These are phyloP conservation scores for Pongo pygmaeus DNA, from an alignment of 2,113 vertebrate species.

Conservation along the genomic window DNA sequence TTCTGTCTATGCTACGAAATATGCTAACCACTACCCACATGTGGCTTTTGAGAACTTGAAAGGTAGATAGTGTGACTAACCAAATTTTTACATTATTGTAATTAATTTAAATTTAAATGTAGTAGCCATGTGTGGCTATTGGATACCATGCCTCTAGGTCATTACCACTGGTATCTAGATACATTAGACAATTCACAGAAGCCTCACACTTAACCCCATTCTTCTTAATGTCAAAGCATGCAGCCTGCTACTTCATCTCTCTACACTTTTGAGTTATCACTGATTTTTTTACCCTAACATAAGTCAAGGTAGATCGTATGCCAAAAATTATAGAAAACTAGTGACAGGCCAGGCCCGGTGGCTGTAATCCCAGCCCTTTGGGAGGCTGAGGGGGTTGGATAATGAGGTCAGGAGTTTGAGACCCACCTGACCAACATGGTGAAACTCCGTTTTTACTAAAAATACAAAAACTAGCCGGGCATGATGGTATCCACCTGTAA, in stretches of 20 bases:
- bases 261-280: not conserved
- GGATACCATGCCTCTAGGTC: not conserved
- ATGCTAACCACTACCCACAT: no score
- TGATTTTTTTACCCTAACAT: not conserved
- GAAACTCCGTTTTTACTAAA: no score
- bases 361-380: no score
- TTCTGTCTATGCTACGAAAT: not conserved
- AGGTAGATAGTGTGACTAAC: not conserved
- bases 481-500: no score
- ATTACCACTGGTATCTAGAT: not conserved
- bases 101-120: not conserved
- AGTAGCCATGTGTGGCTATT: not conserved
- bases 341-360: no score
- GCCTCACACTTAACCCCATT: not conserved
- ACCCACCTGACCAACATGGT: no score
- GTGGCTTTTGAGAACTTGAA: not conserved
- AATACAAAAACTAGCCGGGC: no score
- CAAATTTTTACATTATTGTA: not conserved
- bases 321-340: not conserved
- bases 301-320: not conserved
- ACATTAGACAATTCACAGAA: not conserved
- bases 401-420: no score
- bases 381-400: no score
- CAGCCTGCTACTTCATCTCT: not conserved
- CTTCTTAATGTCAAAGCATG: not conserved